Percentiles rank a stretch among this genome's conserved stretches.
These are phyloP conservation scores for Hyperoplus immaculatus DNA, from an alignment of 2,797 vertebrate species.

Conservation along the genomic window DNA sequence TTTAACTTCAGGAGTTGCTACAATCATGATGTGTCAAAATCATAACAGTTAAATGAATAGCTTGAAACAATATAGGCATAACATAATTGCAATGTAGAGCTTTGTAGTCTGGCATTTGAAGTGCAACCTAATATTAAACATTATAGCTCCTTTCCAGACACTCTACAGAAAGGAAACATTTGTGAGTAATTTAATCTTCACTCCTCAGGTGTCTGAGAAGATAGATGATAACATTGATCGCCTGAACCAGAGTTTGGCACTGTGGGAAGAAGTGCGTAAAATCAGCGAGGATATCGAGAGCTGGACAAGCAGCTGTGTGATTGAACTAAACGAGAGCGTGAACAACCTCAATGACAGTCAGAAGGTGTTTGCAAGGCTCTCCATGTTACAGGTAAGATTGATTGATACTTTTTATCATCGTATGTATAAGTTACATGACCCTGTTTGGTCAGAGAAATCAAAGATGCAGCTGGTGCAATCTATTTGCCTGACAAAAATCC, in stretches of 20 bases:
- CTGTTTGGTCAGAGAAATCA: background rate
- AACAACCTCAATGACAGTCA: conserved; percentile 90
- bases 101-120: background rate
- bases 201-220: conserved; percentile 90
- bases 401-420: background rate
- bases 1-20: conserved; percentile 8
- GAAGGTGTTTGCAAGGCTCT: conserved; percentile 86
- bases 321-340: conserved; percentile 89
- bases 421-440: background rate
- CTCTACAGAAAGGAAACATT: background rate
- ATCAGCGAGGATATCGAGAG: conserved; percentile 90
- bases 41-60: too few species aligned
- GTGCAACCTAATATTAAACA: background rate
- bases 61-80: too few species aligned
- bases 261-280: conserved; percentile 92
- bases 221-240: conserved; percentile 91
- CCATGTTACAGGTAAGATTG: conserved; percentile 88
- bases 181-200: background rate
- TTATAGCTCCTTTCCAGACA: background rate
- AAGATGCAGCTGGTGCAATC: background rate
- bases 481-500: background rate
- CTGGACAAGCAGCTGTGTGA: conserved; percentile 88
- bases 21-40: background rate
- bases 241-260: conserved; percentile 83
- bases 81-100: background rate